A percentile compares a stretch with the other conserved stretches of the same genome.
Conservation (phyloP, 2,113 vertebrate species). For the Proteles cristata region DNA sequence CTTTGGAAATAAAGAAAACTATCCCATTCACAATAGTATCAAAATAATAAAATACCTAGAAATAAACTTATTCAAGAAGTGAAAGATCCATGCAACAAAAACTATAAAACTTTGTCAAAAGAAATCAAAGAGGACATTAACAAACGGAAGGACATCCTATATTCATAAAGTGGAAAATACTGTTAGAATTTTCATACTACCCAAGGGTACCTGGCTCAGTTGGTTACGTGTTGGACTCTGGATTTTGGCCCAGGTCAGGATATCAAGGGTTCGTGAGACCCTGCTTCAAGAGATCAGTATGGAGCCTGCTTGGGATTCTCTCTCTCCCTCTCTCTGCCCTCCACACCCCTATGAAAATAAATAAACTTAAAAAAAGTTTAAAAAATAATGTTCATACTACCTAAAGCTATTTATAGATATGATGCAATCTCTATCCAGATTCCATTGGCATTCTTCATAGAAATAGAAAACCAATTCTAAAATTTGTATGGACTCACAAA, state of each 20-base stretch:
- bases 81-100: neutral
- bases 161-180: neutral
- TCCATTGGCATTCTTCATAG: neutral
- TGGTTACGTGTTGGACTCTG: too few relatives aligned
- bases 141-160: neutral
- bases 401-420: neutral
- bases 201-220: too few relatives aligned
- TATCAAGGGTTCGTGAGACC: too few relatives aligned
- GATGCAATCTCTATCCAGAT: neutral
- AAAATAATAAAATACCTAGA: neutral
- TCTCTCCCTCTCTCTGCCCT: too few relatives aligned
- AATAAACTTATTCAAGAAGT: neutral
- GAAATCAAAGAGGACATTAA: neutral
- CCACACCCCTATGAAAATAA: too few relatives aligned
- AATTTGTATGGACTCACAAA: neutral
- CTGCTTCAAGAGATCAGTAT: too few relatives aligned
- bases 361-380: too few relatives aligned
- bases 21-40: neutral
- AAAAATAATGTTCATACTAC: neutral
- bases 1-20: neutral
- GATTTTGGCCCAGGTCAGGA: too few relatives aligned
- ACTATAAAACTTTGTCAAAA: neutral
- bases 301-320: too few relatives aligned
- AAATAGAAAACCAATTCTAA: neutral
- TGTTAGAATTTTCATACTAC: neutral